Evolutionary conservation across 2,113 vertebrate genomes (phyloP), one percentile per base, ranked within the genome.

Genomic region (Seriola dumerili): DNA sequence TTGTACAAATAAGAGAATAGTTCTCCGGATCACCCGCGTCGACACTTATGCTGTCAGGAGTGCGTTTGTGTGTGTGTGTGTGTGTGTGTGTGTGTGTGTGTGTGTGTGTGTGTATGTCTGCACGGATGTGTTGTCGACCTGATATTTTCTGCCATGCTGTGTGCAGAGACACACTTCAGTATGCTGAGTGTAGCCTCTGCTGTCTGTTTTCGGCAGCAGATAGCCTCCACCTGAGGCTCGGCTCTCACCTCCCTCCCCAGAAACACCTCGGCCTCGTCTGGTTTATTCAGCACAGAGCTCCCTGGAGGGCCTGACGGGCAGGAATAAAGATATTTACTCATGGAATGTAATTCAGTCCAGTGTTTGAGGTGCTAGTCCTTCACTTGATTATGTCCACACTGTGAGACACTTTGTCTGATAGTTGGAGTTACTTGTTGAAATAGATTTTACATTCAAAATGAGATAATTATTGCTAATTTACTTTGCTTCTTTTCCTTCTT

Each of bases 221-320:
- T 78, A 59, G 80, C 71, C 59, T 52, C 54, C 76, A 80, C 68
- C 85, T 69, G 72, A 73, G 63, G 72, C 72, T 73, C 52, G 11
- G 59, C 67, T 76, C 80, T 44, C 46, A 0, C n/a, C 12, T 16
- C 54, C 19, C 66, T n/a, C 38, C 64, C 32, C 62, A 68, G 38
- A 78, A 59, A 54, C 84, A 54, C 64, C 64, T 73, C 55, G 8
- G 23, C 57, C 68, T 29, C 19, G 25, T 70, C 84, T 38, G 78
- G 16, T 77, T 67, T 40, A 11, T 62, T 55, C 78, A 40, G 78
- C 61, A 21, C 77, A 5, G 34, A 3, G 65, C 40, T 65, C 72
- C 48, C 67, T 6, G 34, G 42, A 44, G 83, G 71, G 25, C 14
- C 46, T 3, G 25, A 25, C 4, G 21, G 67, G 40, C n/a, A 19